A percentile compares a stretch with the other conserved stretches of the same genome.
Conservation (phyloP, 2,797 vertebrate genomes). For the Tinamus major region DNA sequence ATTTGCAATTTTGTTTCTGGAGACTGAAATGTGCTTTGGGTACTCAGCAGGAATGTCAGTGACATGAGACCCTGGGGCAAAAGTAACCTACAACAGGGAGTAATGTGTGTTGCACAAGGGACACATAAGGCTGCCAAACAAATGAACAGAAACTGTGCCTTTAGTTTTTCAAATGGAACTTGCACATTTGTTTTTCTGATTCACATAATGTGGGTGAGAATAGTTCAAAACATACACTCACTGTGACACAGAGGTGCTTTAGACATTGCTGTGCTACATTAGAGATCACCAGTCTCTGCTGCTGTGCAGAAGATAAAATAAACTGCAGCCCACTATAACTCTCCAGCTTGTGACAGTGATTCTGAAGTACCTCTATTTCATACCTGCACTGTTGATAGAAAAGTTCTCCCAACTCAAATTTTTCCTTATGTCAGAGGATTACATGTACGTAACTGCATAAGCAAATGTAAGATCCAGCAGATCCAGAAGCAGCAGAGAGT, state of each 20-base stretch:
- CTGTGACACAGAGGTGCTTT: not conserved
- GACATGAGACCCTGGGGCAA: not conserved
- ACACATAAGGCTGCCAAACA: not conserved
- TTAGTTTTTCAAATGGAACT: not conserved
- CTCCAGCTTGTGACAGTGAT: not conserved
- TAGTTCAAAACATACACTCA: not conserved
- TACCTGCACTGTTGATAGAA: not conserved
- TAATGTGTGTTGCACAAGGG: not conserved
- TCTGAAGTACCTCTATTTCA: not conserved
- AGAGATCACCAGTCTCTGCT: not conserved
- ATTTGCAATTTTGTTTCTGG: not conserved
- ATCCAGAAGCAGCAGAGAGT: not conserved
- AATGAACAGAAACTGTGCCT: not conserved
- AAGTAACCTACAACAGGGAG: not conserved
- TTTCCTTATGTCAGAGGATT: not conserved
- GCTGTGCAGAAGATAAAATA: not conserved
- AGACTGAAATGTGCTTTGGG: not conserved
- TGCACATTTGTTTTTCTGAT: not conserved
- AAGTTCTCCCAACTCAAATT: not conserved
- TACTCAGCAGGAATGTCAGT: not conserved
- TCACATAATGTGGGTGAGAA: not conserved
- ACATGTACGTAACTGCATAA: rapidly evolving
- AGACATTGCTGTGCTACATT: not conserved
- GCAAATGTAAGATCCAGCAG: not conserved
- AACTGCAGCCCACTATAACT: not conserved